These are phyloP conservation scores for Leguminivora glycinivorella DNA, from an alignment of 1,140 invertebrate genomes.

Conservation along the genomic window DNA sequence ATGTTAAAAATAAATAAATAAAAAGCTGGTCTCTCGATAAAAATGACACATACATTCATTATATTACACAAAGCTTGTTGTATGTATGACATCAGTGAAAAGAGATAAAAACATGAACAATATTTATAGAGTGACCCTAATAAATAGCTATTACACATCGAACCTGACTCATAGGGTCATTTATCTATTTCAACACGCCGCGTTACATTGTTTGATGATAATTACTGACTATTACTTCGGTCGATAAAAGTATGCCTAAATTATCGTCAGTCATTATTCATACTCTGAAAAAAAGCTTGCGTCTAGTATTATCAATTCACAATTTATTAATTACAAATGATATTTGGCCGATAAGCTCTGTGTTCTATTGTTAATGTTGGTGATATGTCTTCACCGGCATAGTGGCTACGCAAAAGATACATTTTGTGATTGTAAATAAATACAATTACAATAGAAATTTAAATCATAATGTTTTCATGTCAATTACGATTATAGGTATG, in stretches of 20 bases:
- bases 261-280: background rate
- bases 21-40: background rate
- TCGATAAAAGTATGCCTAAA: background rate
- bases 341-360: too few relatives aligned
- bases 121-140: constrained; percentile 5
- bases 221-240: background rate
- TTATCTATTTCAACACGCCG: background rate
- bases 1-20: background rate
- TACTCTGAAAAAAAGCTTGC: background rate
- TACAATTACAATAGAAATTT: too few relatives aligned
- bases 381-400: too few relatives aligned
- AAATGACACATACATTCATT: background rate
- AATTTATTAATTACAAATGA: too few relatives aligned
- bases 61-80: background rate
- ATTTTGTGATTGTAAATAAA: too few relatives aligned
- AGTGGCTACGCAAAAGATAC: too few relatives aligned
- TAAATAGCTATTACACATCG: constrained; percentile 4
- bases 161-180: constrained; percentile 9
- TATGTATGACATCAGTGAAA: background rate
- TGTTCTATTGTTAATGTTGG: too few relatives aligned
- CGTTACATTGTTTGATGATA: background rate
- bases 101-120: background rate
- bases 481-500: too few relatives aligned
- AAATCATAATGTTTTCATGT: too few relatives aligned
- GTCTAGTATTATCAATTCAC: too few relatives aligned